Conservation (phyloP, 2,113 vertebrate species). For the Monopterus albus region DNA sequence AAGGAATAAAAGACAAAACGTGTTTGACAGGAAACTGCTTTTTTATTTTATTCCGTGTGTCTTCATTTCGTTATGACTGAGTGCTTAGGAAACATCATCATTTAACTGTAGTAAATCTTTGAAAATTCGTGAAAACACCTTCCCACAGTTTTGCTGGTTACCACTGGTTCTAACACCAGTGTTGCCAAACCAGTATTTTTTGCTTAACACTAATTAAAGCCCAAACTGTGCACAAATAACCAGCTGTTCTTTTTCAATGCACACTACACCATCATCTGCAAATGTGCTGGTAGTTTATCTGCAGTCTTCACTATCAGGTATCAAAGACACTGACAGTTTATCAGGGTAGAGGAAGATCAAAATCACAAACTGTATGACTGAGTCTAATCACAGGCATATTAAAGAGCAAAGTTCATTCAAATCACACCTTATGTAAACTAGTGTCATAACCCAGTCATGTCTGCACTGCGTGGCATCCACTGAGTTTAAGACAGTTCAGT, state of each 20-base stretch:
- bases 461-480: not conserved
- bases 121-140: no score
- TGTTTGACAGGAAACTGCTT: not conserved
- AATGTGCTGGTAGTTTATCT: not conserved
- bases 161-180: not conserved
- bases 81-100: not conserved
- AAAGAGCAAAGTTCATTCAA: conserved; percentile 21
- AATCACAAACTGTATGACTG: not conserved
- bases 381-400: not conserved
- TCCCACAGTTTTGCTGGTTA: no score
- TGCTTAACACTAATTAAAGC: no score
- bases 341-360: not conserved
- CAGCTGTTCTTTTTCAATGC: no score
- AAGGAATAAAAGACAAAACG: not conserved
- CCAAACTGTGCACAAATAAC: no score
- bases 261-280: not conserved
- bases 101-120: no score
- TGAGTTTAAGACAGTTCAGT: not conserved
- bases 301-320: not conserved
- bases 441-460: not conserved
- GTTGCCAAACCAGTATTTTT: not conserved
- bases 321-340: not conserved
- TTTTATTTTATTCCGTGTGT: not conserved
- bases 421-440: not conserved
- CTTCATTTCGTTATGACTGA: not conserved